Evolutionary conservation across 2,113 vertebrate genomes (phyloP), one percentile per base, ranked within the genome.

Genomic region (Paralichthys olivaceus): DNA sequence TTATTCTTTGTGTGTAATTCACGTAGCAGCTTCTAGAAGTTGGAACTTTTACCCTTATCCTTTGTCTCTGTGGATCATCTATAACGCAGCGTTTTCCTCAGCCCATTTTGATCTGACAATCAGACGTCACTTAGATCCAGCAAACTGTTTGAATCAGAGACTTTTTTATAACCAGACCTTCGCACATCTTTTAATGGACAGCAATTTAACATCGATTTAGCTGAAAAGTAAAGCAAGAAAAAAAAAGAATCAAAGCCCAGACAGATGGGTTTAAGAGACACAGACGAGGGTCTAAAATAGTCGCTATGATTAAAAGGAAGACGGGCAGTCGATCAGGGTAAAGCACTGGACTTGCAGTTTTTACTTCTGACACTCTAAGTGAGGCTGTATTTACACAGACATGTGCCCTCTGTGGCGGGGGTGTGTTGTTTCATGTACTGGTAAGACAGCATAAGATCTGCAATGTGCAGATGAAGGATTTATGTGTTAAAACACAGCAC

Each of bases 171-270:
- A 70, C 26, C 14, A 69, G 28, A 58, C 51, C 13, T 0, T 5
- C 45, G 6, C 22, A 55, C 22, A 65, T 54, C 29, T 63, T 65
- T 71, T 71, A 81, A 80, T 58, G 54, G 57, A 72, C 11, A 4
- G 63, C 56, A 78, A 76, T 80, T 57, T 77, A 59, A 54, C n/a
- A 55, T 43, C 28, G 72, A 60, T 77, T 69, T 59, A 54, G 32
- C 32, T 55, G 59, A 85, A 70, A 62, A 32, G 22, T 14, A 45
- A 70, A 69, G 15, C 20, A 72, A 45, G 17, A 70, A 51, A 51
- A 70, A 47, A 59, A 7, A 22, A 14, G 23, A 76, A 56, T 37
- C 61, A 22, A 78, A 61, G n/a, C 57, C n/a, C 9, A 77, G 66
- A 79, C 26, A 40, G 47, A 75, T 4, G 37, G 5, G 15, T 20